Evolutionary conservation across 2,797 vertebrate species (phyloP), one percentile per base, ranked within the genome.

Genomic region (Psittacula derbiana): DNA sequence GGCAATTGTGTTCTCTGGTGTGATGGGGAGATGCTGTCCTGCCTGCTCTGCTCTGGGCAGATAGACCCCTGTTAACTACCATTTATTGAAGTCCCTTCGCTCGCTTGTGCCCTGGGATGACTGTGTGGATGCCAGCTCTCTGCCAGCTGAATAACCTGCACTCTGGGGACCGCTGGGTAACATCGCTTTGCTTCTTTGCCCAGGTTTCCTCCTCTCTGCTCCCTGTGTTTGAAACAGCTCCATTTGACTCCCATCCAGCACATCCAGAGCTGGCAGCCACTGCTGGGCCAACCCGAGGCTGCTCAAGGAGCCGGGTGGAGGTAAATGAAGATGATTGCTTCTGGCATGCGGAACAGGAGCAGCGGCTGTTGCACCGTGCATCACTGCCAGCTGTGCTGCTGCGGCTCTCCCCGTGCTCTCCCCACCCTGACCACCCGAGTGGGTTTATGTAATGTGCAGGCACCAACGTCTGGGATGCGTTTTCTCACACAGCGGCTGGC

Each of bases 361-460:
- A 10, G 84, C 1, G 25, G 53, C 70, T 53, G 70, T 3, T 58
- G 49, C 75, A 43, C 24, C 2, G 11, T 38, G 58, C 16, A 6
- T 24, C 5, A 1, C 60, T 8, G 11, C 16, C 21, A 14, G n/a
- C 55, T 6, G 3, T 38, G 55, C n/a, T 20, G 2, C 70, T 20
- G 47, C 1, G 1, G 43, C 41, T 57, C 49, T 75, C 20, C 49
- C 70, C 18, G 1, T 33, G 36, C 72, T 62, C 50, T 57, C 52
- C 85, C 66, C 4, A 4, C 9, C 1, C 15, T 1, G 6, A 76
- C 40, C 55, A 0, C 52, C 27, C 5, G 4, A 1, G 23, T 16
- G 23, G 70, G 7, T 93, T 74, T 85, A 5, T 28, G 40, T 40
- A 36, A 74, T 0, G 27, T 74, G 55, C 86, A 16, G 58, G 75